These are phyloP conservation scores for Andrena hattorfiana DNA, from an alignment of 2,888 invertebrate genomes.

Conservation along the genomic window DNA sequence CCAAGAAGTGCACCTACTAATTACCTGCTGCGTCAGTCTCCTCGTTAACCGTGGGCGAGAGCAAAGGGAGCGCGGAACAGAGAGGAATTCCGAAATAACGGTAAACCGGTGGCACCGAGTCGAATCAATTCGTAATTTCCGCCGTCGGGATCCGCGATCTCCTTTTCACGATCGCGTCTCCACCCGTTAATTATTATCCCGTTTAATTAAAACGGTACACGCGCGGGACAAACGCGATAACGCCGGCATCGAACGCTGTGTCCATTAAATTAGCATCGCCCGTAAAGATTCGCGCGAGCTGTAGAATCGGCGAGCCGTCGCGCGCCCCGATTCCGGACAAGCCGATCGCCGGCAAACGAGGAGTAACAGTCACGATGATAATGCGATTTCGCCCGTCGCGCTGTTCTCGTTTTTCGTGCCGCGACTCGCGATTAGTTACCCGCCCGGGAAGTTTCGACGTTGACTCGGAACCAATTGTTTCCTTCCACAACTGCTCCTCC, in stretches of 20 bases:
- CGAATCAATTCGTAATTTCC: constrained; percentile 36
- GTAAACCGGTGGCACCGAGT: constrained; percentile 35
- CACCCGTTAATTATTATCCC: constrained; percentile 18
- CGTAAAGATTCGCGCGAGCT: neutral
- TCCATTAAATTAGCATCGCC: neutral
- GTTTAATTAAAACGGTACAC: constrained; percentile 9
- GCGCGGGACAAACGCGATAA: neutral
- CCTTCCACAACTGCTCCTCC: constrained; percentile 70
- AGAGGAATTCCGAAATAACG: constrained; percentile 47
- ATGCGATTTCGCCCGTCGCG: constrained; percentile 19
- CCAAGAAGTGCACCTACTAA: constrained; percentile 72
- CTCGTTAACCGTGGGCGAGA: constrained; percentile 66
- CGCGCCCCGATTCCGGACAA: neutral
- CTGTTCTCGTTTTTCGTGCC: constrained; percentile 35
- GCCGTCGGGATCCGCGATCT: constrained; percentile 9
- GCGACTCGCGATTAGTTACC: constrained; percentile 65
- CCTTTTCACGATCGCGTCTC: neutral
- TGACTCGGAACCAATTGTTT: constrained; percentile 70
- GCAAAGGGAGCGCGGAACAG: constrained; percentile 44
- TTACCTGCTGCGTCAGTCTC: constrained; percentile 70
- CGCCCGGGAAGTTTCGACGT: constrained; percentile 52
- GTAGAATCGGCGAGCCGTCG: neutral
- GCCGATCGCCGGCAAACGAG: neutral
- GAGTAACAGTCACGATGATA: constrained; percentile 25
- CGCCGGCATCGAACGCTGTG: neutral